A percentile compares a stretch with the other conserved stretches of the same genome.
These are phyloP conservation scores for Thinocorus orbignyianus DNA, from an alignment of 2,113 vertebrate genomes.

Conservation along the genomic window DNA sequence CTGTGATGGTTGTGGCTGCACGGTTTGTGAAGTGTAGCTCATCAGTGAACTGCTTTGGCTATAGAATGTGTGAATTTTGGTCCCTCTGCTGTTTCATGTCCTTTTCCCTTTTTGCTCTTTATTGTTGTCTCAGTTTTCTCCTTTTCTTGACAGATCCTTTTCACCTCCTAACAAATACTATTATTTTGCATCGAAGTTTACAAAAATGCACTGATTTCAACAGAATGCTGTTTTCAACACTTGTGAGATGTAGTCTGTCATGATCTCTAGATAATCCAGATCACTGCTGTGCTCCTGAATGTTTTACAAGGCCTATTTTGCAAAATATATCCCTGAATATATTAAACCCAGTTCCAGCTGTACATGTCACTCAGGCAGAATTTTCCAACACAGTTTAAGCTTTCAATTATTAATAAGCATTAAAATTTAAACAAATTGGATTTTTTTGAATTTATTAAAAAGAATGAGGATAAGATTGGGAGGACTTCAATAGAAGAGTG, in stretches of 20 bases:
- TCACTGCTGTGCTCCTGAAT: neutral
- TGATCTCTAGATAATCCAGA: neutral
- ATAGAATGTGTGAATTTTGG: neutral
- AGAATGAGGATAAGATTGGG: neutral
- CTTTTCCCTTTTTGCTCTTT: neutral
- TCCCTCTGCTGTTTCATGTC: neutral
- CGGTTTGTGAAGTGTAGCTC: neutral
- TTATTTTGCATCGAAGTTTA: neutral
- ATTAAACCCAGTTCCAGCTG: neutral
- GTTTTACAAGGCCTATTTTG: neutral
- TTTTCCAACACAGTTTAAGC: neutral
- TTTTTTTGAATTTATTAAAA: neutral
- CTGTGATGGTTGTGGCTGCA: rapidly evolving
- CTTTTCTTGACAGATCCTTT: neutral
- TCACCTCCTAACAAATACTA: neutral
- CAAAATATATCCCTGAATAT: neutral
- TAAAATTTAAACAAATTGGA: neutral
- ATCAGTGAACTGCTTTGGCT: neutral
- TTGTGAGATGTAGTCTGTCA: neutral
- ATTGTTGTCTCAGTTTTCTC: neutral
- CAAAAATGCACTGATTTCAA: neutral
- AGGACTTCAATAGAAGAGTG: rapidly evolving
- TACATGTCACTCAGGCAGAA: neutral
- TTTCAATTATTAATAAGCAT: neutral
- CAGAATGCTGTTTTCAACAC: neutral